Evolutionary conservation across 1,140 invertebrate species (phyloP), one percentile per base, ranked within the genome.

Genomic region (Mercenaria mercenaria): DNA sequence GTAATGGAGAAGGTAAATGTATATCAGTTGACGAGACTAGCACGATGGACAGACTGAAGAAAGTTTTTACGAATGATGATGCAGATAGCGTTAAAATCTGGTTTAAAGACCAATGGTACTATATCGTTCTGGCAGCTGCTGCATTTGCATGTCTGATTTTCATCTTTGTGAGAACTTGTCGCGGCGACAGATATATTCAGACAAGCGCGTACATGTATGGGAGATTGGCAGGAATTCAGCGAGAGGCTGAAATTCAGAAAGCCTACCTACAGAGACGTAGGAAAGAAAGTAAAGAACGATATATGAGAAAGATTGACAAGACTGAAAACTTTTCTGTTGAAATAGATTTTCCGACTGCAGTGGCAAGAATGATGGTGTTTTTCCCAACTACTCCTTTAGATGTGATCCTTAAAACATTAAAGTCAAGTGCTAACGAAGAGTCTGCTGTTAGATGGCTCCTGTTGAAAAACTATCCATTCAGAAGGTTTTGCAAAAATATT

Each of bases 41-140:
- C 81, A 67, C 52, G n/a, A 81, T 88, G n/a, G 64, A 89, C 20
- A 88, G 88, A 72, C 37, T 91, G 29, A 88, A 77, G 11, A 67
- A 81, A 29, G 61, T 91, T 15, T 93, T 92, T 59, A 77, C 84
- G 29, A 39, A 90, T 15, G 77, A 91, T 0, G 77, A 50, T 18
- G 37, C 72, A 6, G 59, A 91, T 23, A 86, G 89, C 56, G 80
- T 91, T 20, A 76, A 81, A 39, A 1, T 56, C 23, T 94, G 93
- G 93, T 56, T 92, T 3, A 50, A 79, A 20, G 91, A 92, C 15
- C 90, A 92, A 39, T 93, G 93, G 93, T 92, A 90, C 77, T 93
- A 93, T 59, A n/a, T 93, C 11, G 64, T 93, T 13, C 47, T 88
- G 29, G 89, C 81, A 43, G 43, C 92, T 0, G 32, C 84, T 6